Percentiles rank a stretch among this genome's conserved stretches.
These are phyloP conservation scores for Xiphias gladius DNA, from an alignment of 2,113 vertebrate species.

Conservation along the genomic window DNA sequence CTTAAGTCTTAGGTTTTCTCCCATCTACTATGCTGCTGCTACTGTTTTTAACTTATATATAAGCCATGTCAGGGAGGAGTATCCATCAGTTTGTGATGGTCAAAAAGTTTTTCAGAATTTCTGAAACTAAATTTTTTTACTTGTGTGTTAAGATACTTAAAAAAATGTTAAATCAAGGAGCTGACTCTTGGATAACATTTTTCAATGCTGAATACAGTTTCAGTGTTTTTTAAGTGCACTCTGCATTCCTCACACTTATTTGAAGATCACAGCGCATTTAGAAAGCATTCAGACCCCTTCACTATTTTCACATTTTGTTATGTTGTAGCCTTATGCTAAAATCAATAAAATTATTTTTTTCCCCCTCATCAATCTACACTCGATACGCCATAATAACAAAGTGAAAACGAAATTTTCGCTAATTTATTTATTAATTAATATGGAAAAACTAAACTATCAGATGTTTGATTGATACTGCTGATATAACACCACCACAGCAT, in stretches of 20 bases:
- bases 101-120: not conserved
- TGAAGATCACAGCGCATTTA: not conserved
- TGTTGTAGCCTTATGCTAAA: too few species aligned
- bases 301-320: not conserved
- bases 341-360: too few species aligned
- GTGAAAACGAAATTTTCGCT: too few species aligned
- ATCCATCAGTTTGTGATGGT: not conserved
- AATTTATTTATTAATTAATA: too few species aligned
- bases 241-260: not conserved
- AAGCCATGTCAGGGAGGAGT: not conserved
- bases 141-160: not conserved
- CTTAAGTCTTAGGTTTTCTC: not conserved
- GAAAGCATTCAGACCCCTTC: too few species aligned
- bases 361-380: too few species aligned
- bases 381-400: too few species aligned
- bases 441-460: too few species aligned
- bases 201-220: not conserved
- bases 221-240: not conserved
- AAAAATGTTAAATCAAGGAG: not conserved
- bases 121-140: not conserved
- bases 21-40: not conserved
- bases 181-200: not conserved
- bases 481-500: too few species aligned
- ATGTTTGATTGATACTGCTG: too few species aligned
- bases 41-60: not conserved